phyloP scores from a whole-genome alignment of 92 coral and sea anemone genomes.

The Epizoanthus ramosus region DNA sequence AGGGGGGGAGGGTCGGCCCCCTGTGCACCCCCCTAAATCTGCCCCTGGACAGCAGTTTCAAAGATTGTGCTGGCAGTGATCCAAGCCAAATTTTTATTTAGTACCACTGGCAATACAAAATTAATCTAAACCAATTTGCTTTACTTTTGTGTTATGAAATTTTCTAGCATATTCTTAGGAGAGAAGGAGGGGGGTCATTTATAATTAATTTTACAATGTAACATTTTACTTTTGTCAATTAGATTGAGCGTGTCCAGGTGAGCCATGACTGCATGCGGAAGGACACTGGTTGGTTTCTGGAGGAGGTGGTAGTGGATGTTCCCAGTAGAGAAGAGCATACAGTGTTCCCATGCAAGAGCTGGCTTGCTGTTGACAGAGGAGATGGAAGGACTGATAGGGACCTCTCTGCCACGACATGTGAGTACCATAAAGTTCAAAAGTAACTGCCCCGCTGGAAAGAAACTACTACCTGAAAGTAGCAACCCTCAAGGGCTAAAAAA shows the following conservation, averaged over 20 bases:
- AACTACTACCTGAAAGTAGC: too few species aligned
- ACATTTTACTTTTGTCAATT: background rate
- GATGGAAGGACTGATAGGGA: conserved; percentile 91
- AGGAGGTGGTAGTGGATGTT: conserved; percentile 94
- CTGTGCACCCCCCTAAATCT: too few species aligned
- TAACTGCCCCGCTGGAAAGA: background rate
- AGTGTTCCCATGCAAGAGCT: conserved; percentile 93
- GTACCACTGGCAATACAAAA: too few species aligned
- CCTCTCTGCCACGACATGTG: conserved; percentile 84
- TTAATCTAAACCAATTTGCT: too few species aligned
- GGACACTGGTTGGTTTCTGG: conserved; percentile 90
- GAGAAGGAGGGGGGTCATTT: too few species aligned
- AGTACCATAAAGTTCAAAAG: background rate
- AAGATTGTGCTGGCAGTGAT: too few species aligned
- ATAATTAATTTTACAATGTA: too few species aligned
- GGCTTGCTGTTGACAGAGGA: conserved; percentile 87
- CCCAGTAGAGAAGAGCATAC: conserved; percentile 95
- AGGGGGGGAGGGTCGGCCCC: too few species aligned
- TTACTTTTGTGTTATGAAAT: too few species aligned
- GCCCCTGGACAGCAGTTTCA: background rate
- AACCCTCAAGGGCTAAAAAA: too few species aligned
- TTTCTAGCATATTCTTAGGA: too few species aligned
- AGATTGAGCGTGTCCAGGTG: conserved; percentile 91
- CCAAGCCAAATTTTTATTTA: too few species aligned
- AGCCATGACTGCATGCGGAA: conserved; percentile 84